Base-by-base conservation (phyloP, 2,113 vertebrate species). In the Crypturellus undulatus region DNA sequence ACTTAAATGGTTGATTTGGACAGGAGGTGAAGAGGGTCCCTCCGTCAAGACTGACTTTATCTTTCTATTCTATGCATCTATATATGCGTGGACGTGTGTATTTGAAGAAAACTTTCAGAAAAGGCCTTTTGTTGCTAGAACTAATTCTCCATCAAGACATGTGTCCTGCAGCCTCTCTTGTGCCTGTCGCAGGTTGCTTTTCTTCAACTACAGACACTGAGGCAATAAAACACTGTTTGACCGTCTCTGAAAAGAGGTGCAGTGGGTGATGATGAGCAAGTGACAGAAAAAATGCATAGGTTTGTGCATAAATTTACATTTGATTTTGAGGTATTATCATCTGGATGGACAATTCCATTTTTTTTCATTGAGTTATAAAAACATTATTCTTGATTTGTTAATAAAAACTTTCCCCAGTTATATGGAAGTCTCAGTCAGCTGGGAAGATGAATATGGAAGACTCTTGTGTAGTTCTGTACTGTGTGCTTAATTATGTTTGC, bases 401-500 rank as follows among this genome's bases (percentile, higher is more conserved):
- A 51, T 79, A 87, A 71, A n/a, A 84, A 71, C 92, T 95, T 84
- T 79, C 84, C 60, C 40, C 28, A 90, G 67, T 86, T 84, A 47
- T 83, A 90, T 3, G 88, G 88, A 96, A 70, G 92, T 91, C 73
- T 94, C 87, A 92, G 95, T 96, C 79, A 80, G 34, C 54, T 64
- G 56, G 32, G 83, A 90, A 96, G 89, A 90, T 93, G 77, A 97
- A 70, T 84, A 75, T 73, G 54, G 93, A 77, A 77, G 43, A 75
- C 73, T 88, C 79, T 92, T 96, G 83, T 38, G 60, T 67, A 80
- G 75, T 88, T 73, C 63, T 87, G 78, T 91, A 65, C 90, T 14
- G 63, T 89, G 92, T 67, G 67, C 92, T 94, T 89, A 88, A 93
- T 90, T 96, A 47, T 90, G 16, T 40, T 88, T 80, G 19, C 90